Evolutionary conservation across 2,797 vertebrate genomes (phyloP).

Genomic region (Valencia hispanica): DNA sequence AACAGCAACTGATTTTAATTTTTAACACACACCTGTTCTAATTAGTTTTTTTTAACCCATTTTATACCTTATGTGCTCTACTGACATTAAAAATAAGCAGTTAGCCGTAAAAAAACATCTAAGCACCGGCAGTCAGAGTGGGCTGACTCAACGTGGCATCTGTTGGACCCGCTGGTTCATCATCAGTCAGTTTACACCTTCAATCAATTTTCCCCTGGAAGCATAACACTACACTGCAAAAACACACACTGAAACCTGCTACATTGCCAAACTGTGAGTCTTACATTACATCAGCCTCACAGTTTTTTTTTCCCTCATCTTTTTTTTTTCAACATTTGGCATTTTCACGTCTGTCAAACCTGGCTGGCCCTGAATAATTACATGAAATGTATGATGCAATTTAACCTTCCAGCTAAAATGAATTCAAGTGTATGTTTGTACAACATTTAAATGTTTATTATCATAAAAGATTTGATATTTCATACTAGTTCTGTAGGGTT

Average conservation of each 20-base stretch:
- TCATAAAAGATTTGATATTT: not conserved
- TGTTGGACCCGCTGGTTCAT: not conserved
- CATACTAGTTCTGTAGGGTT: not conserved
- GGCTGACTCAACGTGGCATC: not conserved
- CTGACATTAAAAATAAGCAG: not conserved
- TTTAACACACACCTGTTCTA: not conserved
- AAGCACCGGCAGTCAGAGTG: not conserved
- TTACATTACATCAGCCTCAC: constrained; percentile 1
- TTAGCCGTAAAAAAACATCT: not conserved
- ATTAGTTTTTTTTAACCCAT: not conserved
- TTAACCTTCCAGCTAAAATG: not conserved
- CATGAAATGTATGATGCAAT: not conserved
- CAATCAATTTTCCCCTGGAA: not conserved
- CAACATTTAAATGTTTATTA: not conserved
- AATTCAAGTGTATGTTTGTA: not conserved
- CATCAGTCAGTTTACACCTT: not conserved
- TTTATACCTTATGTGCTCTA: not conserved
- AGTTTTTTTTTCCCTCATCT: not conserved
- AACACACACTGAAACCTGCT: not conserved
- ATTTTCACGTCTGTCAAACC: not conserved
- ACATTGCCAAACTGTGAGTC: not conserved
- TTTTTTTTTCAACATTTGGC: not conserved
- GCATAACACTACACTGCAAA: constrained; percentile 4
- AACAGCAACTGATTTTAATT: not conserved
- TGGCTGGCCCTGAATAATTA: not conserved